Evolutionary conservation across 2,888 invertebrate species (phyloP).

Genomic region (Ligdia adustata): DNA sequence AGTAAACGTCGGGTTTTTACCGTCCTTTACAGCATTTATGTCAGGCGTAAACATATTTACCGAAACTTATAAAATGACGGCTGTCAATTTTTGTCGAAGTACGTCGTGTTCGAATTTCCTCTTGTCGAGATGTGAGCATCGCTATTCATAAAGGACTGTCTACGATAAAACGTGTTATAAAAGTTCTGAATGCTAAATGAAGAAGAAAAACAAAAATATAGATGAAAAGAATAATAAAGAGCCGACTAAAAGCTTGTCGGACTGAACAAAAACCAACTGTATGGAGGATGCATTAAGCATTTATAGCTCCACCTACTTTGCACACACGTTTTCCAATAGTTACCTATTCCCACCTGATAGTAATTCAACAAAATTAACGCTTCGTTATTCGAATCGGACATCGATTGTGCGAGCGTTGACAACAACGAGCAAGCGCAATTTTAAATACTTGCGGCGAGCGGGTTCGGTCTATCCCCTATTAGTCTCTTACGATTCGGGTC

Average conservation of each 20-base stretch:
- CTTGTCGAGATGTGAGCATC: neutral
- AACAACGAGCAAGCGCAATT: slow-evolving; percentile 50
- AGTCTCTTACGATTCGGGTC: slow-evolving; percentile 45
- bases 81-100: neutral
- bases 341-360: slow-evolving; percentile 8
- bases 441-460: slow-evolving; percentile 61
- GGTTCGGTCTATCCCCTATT: slow-evolving; percentile 54
- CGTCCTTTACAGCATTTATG: too few relatives aligned
- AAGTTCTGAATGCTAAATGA: neutral
- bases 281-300: neutral
- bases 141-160: neutral
- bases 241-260: neutral
- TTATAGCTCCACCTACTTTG: neutral
- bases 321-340: slow-evolving; percentile 11
- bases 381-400: slow-evolving; percentile 42
- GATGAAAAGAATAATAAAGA: neutral
- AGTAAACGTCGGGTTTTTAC: too few relatives aligned
- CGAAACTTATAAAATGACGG: slow-evolving; percentile 3
- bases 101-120: neutral
- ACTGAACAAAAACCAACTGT: neutral
- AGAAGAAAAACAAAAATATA: neutral
- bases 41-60: too few relatives aligned
- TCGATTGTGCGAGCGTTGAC: slow-evolving; percentile 50
- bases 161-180: neutral
- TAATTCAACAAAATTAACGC: slow-evolving; percentile 29